Evolutionary conservation across 2,113 vertebrate species (phyloP), one percentile per base, ranked within the genome.

Genomic region (Bufo gargarizans): DNA sequence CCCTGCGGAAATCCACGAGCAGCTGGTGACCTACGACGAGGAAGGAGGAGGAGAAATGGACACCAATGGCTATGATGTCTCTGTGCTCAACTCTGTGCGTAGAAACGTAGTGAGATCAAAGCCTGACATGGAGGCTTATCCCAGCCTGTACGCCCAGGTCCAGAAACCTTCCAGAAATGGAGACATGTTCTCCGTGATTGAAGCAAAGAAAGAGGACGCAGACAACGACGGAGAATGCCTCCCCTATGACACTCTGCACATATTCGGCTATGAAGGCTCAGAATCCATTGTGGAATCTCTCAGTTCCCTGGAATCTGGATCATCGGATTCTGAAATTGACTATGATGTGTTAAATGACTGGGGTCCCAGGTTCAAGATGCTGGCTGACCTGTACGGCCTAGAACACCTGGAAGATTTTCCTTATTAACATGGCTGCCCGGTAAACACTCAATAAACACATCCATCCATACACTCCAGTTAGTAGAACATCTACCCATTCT

Each of bases 11-110:
- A 98, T 99, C 90, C 97, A 97, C 0, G 98, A 99, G 95, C 98
- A 99, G 94, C 94, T 99, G 86, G 97, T 99, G 86, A 96, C 95
- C 4, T 99, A 99, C 0, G 97, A 99, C 0, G 98, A 99, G 91
- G 98, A 99, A 92, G 98, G 98, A 0, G 98, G 98, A 0, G 98
- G 98, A 0, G 98, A 99, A 93, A 99, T 99, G 98, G 98, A 99
- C 92, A 99, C 98, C 67, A 98, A 96, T 53, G 97, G 97, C 90
- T 99, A 98, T 0, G 98, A 99, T 0, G 97, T 99, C 43, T 98
- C 97, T 0, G 97, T 99, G 91, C 96, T 99, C 89, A 96, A 96
- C 72, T 98, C 97, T 0, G 97, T 93, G 3, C 95, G 96, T 65
- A 92, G 93, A 2, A 95, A 96, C 0, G 56, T 96, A 50, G 85